phyloP scores from a whole-genome alignment of 2,888 invertebrate genomes.

The Neoitamus cyanurus region DNA sequence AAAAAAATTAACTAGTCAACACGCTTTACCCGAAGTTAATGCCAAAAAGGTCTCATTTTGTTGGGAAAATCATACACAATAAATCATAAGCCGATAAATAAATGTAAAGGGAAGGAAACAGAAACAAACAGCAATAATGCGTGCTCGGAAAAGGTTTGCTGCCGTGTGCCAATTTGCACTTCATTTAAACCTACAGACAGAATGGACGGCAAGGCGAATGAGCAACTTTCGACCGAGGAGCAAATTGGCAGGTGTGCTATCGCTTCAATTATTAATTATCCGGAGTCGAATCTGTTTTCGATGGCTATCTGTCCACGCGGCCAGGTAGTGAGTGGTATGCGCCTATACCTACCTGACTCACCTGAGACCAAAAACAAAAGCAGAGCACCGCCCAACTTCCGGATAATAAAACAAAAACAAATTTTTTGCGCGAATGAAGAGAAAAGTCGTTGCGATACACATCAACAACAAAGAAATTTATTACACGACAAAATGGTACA shows the following conservation, averaged over 20 bases:
- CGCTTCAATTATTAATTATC: neutral
- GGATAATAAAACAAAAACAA: neutral
- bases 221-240: neutral
- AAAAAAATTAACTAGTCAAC: too few relatives aligned
- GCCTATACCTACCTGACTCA: neutral
- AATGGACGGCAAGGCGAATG: neutral
- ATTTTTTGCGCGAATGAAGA: neutral
- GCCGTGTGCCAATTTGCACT: neutral
- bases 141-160: neutral
- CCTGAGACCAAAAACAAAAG: neutral
- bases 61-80: neutral
- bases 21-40: neutral
- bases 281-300: neutral
- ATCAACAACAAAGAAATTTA: neutral
- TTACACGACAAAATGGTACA: neutral
- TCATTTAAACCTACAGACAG: neutral
- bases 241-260: conserved; percentile 1
- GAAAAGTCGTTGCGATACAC: neutral
- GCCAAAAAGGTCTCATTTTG: neutral
- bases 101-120: neutral
- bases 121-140: neutral
- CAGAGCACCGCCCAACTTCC: neutral
- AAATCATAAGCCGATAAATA: neutral
- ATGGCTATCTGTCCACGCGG: neutral
- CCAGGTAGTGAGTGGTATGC: neutral